Base-by-base conservation (phyloP, 2,797 vertebrate species). In the Poeciliopsis paucimaculata region DNA sequence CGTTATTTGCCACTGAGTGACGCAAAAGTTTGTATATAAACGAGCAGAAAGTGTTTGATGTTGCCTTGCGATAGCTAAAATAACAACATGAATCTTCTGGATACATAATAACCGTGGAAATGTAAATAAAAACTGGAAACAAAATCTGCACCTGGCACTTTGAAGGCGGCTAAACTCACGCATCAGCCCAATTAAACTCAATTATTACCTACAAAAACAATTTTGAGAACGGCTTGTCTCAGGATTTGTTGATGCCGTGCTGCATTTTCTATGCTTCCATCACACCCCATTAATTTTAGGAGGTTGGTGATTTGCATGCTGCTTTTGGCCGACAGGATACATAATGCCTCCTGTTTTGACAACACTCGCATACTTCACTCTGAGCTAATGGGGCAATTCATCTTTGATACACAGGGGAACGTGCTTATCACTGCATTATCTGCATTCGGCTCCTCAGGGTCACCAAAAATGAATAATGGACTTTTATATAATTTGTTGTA, bases 301-400 rank as follows among this genome's bases (percentile, higher is more conserved):
- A 73, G 82, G 73, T 84, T 85, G 53, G 76, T 91, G 84, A 90
- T 93, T 92, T 91, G 81, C 89, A 86, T 88, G 87, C 45, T 7
- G 60, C 80, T 80, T 88, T 79, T 83, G 82, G 81, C 86, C 79
- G 89, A 92, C 82, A 81, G 88, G 92, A 92, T 85, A 86, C 87
- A 88, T 92, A 87, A 90, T 90, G 88, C 90, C 93, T 93, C 82
- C 84, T 86, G 86, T 90, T 85, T 83, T 26, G 72, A 88, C 89
- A 88, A 84, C 86, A 71, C 81, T 88, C 79, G 57, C 77, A 46
- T 76, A 82, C 82, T 90, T 91, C 88, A 86, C 84, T 92, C 78
- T 53, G 55, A 64, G 78, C 90, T 94, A 93, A 94, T 92, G 93
- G 93, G 92, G 86, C 89, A 82, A 92, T 94, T 94, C 93, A 87